These are phyloP conservation scores for Probosciger aterrimus DNA, from an alignment of 2,113 vertebrate species.

Conservation along the genomic window DNA sequence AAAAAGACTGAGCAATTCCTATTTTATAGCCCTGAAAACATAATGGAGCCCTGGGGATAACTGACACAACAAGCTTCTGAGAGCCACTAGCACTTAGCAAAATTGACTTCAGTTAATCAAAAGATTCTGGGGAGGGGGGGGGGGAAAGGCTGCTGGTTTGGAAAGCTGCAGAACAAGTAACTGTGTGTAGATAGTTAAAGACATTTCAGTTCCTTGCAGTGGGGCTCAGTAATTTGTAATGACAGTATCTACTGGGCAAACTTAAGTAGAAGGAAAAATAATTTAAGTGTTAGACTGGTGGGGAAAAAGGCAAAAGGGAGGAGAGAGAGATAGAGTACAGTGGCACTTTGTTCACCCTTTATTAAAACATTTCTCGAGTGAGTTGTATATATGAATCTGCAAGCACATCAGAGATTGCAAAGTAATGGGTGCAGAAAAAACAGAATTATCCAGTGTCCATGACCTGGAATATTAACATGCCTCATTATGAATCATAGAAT, in stretches of 20 bases:
- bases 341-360: background rate
- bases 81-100: slow-evolving; percentile 65
- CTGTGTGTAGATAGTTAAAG: background rate
- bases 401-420: background rate
- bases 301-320: background rate
- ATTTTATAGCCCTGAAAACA: slow-evolving; percentile 39
- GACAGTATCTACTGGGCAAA: background rate
- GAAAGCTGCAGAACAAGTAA: slow-evolving; percentile 8
- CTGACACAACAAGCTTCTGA: slow-evolving; percentile 51
- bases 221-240: background rate
- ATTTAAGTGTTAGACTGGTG: background rate
- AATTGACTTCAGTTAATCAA: slow-evolving; percentile 68
- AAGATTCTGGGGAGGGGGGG: background rate
- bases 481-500: background rate
- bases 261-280: background rate
- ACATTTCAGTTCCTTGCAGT: background rate
- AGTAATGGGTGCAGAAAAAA: background rate
- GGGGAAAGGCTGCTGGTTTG: background rate
- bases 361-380: background rate
- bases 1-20: slow-evolving; percentile 21
- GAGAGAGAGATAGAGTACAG: background rate
- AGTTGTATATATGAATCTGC: background rate
- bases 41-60: slow-evolving; percentile 56
- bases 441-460: background rate
- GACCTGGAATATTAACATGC: background rate